Percentiles rank a stretch among this genome's conserved stretches.
Evolutionary conservation across 2,888 invertebrate species (phyloP).

Genomic region (Linnaemya vulpina): DNA sequence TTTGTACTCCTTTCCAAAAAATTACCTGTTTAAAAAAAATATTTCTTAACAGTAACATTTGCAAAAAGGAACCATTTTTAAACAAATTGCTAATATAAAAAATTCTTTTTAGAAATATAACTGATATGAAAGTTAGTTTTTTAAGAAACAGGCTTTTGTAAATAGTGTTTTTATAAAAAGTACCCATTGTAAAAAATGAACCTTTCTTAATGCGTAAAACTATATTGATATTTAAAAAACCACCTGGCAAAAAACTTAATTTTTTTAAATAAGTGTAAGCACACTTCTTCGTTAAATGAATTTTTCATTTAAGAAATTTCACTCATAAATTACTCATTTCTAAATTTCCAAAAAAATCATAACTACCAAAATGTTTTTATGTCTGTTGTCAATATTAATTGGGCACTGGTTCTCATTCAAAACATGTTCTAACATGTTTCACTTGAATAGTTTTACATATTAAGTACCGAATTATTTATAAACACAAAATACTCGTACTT

Average conservation of each 20-base stretch:
- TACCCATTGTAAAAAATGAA: too few relatives aligned
- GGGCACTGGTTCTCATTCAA: conserved; percentile 36
- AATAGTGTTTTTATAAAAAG: background rate
- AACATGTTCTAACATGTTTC: conserved; percentile 21
- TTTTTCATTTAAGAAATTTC: background rate
- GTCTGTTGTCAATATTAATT: background rate
- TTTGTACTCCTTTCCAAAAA: background rate
- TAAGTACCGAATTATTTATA: background rate
- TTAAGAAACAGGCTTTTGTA: background rate
- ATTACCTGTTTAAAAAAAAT: background rate
- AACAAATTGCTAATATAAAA: background rate
- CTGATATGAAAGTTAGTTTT: background rate
- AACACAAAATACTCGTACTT: background rate
- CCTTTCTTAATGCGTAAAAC: too few relatives aligned
- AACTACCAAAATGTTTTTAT: background rate
- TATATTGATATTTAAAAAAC: too few relatives aligned
- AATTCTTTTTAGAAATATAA: background rate
- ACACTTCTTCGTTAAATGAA: background rate
- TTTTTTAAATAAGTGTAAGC: too few relatives aligned
- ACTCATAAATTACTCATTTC: conserved; percentile 1
- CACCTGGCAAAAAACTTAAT: too few relatives aligned
- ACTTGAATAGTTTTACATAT: conserved; percentile 53
- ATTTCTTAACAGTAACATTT: background rate
- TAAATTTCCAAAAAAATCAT: background rate
- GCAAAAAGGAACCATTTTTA: background rate